Evolutionary conservation across 2,888 invertebrate genomes (phyloP).

Genomic region (Colletes collaris): DNA sequence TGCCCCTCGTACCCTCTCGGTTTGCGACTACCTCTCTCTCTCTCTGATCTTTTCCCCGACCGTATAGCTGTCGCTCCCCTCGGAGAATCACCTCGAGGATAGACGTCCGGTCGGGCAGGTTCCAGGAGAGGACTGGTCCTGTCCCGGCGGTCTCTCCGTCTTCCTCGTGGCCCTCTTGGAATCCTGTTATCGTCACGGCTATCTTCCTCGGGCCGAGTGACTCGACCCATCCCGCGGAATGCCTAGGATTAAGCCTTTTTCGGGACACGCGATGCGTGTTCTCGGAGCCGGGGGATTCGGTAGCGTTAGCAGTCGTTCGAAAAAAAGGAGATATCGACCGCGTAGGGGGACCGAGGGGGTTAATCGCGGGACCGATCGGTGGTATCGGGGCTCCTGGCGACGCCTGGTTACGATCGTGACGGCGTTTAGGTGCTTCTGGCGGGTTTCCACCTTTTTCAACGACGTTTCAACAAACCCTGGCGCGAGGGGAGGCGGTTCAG

Average conservation of each 20-base stretch:
- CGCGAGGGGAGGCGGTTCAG: background rate
- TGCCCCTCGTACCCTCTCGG: background rate
- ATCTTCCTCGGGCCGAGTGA: constrained; percentile 61
- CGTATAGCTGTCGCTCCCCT: constrained; percentile 56
- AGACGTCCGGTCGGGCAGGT: constrained; percentile 68
- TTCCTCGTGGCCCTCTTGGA: constrained; percentile 63
- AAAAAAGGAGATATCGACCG: background rate
- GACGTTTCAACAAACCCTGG: background rate
- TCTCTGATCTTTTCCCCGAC: constrained; percentile 30
- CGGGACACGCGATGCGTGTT: constrained; percentile 59
- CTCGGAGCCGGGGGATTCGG: constrained; percentile 38
- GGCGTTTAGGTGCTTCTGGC: background rate
- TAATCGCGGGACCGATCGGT: constrained; percentile 21
- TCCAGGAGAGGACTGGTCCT: constrained; percentile 69
- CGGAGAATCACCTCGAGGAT: constrained; percentile 64
- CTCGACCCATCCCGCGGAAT: constrained; percentile 62
- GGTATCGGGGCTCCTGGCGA: constrained; percentile 11
- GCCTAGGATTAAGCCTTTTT: constrained; percentile 69
- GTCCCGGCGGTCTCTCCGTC: constrained; percentile 57
- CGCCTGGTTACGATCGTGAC: constrained; percentile 6
- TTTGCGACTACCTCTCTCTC: background rate
- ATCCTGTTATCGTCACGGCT: constrained; percentile 73
- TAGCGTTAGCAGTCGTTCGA: constrained; percentile 26
- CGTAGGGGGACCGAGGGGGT: background rate
- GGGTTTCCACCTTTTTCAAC: background rate